Evolutionary conservation across 2,888 invertebrate genomes (phyloP).

Genomic region (Eurytoma adleriae): DNA sequence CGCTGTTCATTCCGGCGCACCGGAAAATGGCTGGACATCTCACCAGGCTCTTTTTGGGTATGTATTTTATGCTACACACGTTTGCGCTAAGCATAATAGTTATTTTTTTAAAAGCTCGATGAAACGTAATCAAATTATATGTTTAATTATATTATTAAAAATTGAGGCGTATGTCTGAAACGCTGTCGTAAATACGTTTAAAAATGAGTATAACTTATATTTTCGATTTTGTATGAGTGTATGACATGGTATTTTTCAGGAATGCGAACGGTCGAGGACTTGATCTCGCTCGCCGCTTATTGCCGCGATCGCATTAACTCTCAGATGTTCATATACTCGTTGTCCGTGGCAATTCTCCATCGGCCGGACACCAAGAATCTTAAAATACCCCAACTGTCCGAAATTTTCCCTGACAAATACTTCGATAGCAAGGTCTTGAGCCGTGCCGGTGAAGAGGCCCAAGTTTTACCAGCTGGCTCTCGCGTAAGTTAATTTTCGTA

Average conservation of each 20-base stretch:
- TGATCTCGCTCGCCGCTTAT: constrained; percentile 83
- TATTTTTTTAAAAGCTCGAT: background rate
- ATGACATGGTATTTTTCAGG: constrained; percentile 73
- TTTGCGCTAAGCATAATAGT: background rate
- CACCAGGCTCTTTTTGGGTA: constrained; percentile 83
- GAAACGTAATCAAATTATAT: background rate
- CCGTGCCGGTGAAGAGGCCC: constrained; percentile 83
- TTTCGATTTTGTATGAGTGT: background rate
- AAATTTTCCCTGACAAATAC: constrained; percentile 90
- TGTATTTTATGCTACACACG: background rate
- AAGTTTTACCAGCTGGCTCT: constrained; percentile 79
- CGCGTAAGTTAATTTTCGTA: constrained; percentile 77
- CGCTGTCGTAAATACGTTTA: no score
- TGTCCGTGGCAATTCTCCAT: constrained; percentile 86
- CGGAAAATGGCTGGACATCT: constrained; percentile 84
- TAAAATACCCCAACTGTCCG: constrained; percentile 84
- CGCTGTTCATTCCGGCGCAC: constrained; percentile 85
- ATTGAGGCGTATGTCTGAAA: no score
- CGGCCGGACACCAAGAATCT: constrained; percentile 84
- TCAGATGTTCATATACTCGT: constrained; percentile 87
- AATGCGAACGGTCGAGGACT: constrained; percentile 84
- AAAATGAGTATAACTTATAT: no score
- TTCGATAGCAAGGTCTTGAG: constrained; percentile 85
- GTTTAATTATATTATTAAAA: background rate
- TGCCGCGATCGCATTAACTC: constrained; percentile 87